A percentile compares a stretch with the other conserved stretches of the same genome.
Conservation (phyloP, 2,888 invertebrate genomes). For the Meloe dianella region DNA sequence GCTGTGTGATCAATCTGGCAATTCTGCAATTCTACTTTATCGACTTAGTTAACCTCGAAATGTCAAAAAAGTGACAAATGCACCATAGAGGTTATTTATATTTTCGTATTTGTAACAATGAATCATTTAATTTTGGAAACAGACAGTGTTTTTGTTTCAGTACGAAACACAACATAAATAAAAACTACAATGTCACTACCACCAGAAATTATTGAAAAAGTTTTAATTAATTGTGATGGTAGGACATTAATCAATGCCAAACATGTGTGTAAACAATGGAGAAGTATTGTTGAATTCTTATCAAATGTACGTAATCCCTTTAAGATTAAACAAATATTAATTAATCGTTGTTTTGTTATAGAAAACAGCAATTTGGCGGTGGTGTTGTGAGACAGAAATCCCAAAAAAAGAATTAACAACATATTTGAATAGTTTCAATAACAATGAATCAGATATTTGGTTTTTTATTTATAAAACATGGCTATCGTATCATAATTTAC, state of each 20-base stretch:
- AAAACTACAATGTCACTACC: slow-evolving; percentile 49
- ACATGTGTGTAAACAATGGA: slow-evolving; percentile 48
- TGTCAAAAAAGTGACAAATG: neutral
- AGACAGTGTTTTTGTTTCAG: neutral
- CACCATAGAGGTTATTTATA: neutral
- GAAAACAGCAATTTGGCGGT: slow-evolving; percentile 54
- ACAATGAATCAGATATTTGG: slow-evolving; percentile 48
- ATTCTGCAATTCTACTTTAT: neutral
- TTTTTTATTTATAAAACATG: slow-evolving; percentile 53
- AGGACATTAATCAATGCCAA: slow-evolving; percentile 51
- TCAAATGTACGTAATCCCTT: slow-evolving; percentile 46
- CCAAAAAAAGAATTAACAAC: slow-evolving; percentile 52
- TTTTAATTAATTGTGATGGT: slow-evolving; percentile 54
- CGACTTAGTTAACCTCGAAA: neutral
- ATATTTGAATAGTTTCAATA: slow-evolving; percentile 49
- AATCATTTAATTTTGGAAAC: slow-evolving; percentile 15
- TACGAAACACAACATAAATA: neutral
- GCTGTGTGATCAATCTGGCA: too few relatives aligned
- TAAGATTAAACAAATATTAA: slow-evolving; percentile 14
- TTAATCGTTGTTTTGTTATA: slow-evolving; percentile 32
- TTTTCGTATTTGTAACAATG: slow-evolving; percentile 15
- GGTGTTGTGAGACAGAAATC: slow-evolving; percentile 55
- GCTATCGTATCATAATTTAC: slow-evolving; percentile 52
- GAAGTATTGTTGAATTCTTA: slow-evolving; percentile 50
- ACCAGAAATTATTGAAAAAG: slow-evolving; percentile 54